These are phyloP conservation scores for Microtus oregoni DNA, from an alignment of 2,113 vertebrate genomes.

Conservation along the genomic window DNA sequence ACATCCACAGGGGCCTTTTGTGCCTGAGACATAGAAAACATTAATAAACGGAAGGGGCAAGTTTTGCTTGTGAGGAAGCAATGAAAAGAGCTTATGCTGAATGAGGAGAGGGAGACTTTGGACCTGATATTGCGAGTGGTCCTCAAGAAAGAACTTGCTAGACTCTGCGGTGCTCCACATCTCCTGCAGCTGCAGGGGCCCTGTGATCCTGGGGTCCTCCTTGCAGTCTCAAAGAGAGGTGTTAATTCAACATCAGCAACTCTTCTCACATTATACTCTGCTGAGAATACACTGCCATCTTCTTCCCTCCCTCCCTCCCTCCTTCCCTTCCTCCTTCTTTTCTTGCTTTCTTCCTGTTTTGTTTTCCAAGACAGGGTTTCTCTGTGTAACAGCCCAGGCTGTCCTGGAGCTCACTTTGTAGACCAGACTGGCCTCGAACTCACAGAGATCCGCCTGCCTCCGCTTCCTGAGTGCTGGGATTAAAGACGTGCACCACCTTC, in stretches of 20 bases:
- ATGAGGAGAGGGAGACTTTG: background rate
- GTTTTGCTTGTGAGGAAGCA: background rate
- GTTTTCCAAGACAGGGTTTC: too few species aligned
- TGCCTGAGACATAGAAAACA: background rate
- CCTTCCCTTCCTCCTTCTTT: too few species aligned
- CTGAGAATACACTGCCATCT: background rate
- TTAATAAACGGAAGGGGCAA: background rate
- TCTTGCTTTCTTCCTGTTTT: too few species aligned
- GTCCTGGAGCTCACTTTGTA: too few species aligned
- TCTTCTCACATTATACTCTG: background rate
- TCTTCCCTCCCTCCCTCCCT: too few species aligned
- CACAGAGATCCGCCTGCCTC: too few species aligned
- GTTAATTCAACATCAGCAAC: background rate
- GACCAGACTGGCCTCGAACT: too few species aligned
- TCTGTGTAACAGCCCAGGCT: too few species aligned
- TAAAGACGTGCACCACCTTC: too few species aligned
- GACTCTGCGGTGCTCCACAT: accelerated
- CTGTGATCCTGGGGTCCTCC: background rate
- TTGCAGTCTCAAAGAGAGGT: background rate
- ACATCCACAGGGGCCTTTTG: background rate
- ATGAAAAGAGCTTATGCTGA: background rate
- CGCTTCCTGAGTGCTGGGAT: too few species aligned
- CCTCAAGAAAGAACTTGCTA: background rate
- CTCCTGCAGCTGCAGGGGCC: background rate
- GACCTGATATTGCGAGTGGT: background rate